Base-by-base conservation (phyloP, 1,140 invertebrate genomes). In the Phthorimaea operculella region DNA sequence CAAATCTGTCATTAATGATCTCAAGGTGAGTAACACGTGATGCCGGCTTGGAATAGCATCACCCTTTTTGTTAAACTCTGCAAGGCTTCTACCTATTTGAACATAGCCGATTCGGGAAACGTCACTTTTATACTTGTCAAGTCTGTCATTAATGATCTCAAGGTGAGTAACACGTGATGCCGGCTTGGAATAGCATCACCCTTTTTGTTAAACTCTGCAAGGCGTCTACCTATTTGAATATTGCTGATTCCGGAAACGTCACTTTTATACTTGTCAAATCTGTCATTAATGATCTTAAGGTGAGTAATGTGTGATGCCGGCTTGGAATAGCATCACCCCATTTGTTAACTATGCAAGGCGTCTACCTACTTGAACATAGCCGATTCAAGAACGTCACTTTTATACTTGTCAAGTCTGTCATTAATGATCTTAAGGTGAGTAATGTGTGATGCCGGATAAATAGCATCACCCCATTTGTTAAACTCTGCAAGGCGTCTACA, bases 161-260 rank as follows among this genome's bases (percentile, higher is more conserved):
- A 97, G 87, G 92, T 93, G 70, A 70, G 68, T 59, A 4, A 28
- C 21, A 6, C 21, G n/a, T n/a, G n/a, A n/a, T n/a, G n/a, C n/a
- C n/a, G n/a, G n/a, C n/a, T n/a, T n/a, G n/a, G n/a, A n/a, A n/a
- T n/a, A n/a, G n/a, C n/a, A n/a, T n/a, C n/a, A n/a, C n/a, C n/a
- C n/a, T n/a, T n/a, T n/a, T n/a, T 83, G 96, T 99, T 0, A 97
- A 98, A 79, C 87, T 99, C 4, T 98, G 97, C 87, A 99, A 99
- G 86, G 94, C 96, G 1, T 98, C 96, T 0, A 98, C 97, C 0
- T 99, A 99, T 72, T 94, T 99, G 50, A 98, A 94, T 70, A 96
- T 92, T 62, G 88, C 91, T 47, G 96, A 98, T 79, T 92, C 94
- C 0, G 94, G 91, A 58, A 98, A 98, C 80, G 95, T 98, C n/a